Percentiles rank a stretch among this genome's conserved stretches.
These are phyloP conservation scores for Cephalopterus ornatus DNA, from an alignment of 2,113 vertebrate species.

Conservation along the genomic window DNA sequence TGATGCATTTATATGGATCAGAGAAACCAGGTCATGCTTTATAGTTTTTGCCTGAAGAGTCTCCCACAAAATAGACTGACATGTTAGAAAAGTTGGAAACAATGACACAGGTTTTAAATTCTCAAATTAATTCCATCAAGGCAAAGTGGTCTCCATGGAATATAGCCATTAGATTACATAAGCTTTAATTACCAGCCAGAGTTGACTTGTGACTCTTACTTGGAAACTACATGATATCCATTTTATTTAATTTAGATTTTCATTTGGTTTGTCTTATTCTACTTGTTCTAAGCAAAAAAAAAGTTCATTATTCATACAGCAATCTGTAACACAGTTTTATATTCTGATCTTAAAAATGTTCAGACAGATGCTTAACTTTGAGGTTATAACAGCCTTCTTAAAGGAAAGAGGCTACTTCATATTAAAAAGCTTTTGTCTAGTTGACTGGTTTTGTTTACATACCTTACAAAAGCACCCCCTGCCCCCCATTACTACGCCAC, in stretches of 20 bases:
- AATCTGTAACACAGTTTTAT: background rate
- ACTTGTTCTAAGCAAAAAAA: background rate
- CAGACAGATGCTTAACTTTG: background rate
- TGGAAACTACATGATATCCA: constrained; percentile 27
- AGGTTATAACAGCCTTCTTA: background rate
- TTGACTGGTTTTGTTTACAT: background rate
- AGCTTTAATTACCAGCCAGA: constrained; percentile 48
- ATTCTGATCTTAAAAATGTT: background rate
- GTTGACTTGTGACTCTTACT: constrained; percentile 39
- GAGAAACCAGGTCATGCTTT: background rate
- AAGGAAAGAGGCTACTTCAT: background rate
- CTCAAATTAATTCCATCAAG: constrained; percentile 40
- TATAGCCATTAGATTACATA: constrained; percentile 44
- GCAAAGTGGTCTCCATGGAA: constrained; percentile 37
- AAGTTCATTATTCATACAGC: background rate
- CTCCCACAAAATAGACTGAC: background rate
- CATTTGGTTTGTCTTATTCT: background rate
- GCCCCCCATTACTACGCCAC: background rate
- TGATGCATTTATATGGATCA: background rate
- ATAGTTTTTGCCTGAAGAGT: background rate
- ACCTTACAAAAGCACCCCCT: background rate
- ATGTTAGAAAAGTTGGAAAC: background rate
- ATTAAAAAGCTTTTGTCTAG: background rate
- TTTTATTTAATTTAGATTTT: constrained; percentile 45
- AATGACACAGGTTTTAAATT: constrained; percentile 10